Evolutionary conservation across 2,888 invertebrate genomes (phyloP).

Genomic region (Chloroclystis v-ata): DNA sequence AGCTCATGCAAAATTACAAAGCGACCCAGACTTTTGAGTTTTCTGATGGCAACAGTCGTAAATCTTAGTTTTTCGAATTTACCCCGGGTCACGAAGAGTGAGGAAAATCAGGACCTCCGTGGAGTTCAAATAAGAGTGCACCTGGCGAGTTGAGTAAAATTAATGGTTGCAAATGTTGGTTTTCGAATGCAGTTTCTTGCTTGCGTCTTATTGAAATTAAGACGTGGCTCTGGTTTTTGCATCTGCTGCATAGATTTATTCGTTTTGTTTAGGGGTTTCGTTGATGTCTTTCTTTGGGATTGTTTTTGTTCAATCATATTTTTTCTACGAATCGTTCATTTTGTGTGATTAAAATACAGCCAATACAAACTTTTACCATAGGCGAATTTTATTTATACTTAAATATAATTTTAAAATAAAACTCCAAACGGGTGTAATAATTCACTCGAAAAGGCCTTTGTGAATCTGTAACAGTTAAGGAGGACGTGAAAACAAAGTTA

Average conservation of each 20-base stretch:
- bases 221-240: slow-evolving; percentile 24
- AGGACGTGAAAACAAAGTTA: too few species aligned
- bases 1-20: slow-evolving; percentile 17
- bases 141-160: slow-evolving; percentile 40
- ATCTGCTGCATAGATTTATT: slow-evolving; percentile 23
- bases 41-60: slow-evolving; percentile 40
- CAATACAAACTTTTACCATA: too few species aligned
- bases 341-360: too few species aligned
- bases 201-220: slow-evolving; percentile 30
- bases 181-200: slow-evolving; percentile 28
- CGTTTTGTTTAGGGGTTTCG: slow-evolving; percentile 5
- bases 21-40: slow-evolving; percentile 40
- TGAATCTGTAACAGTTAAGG: too few species aligned
- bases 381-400: too few species aligned
- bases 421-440: too few species aligned
- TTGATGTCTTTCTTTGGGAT: slow-evolving; percentile 1
- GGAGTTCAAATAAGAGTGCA: slow-evolving; percentile 44
- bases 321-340: too few species aligned
- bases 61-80: slow-evolving; percentile 59
- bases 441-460: too few species aligned
- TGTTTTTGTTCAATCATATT: too few species aligned
- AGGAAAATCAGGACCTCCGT: slow-evolving; percentile 46
- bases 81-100: slow-evolving; percentile 43
- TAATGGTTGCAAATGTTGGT: slow-evolving; percentile 33
- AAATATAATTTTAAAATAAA: too few species aligned